Percentiles rank a stretch among this genome's conserved stretches.
Evolutionary conservation across 2,888 invertebrate species (phyloP).

Genomic region (Actias luna): DNA sequence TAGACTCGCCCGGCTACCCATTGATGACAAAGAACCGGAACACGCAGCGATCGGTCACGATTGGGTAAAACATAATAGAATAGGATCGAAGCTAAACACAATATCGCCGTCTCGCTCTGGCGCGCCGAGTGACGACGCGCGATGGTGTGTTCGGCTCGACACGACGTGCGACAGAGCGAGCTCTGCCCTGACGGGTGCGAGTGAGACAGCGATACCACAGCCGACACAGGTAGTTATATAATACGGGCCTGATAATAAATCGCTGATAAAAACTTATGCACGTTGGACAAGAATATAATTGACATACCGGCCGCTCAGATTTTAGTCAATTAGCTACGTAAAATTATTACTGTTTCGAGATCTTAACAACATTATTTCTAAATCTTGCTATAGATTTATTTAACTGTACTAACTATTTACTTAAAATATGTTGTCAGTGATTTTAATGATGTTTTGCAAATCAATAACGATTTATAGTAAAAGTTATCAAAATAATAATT

Average conservation of each 20-base stretch:
- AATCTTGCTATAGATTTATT: neutral
- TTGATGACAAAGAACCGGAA: constrained; percentile 88
- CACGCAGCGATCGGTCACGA: constrained; percentile 82
- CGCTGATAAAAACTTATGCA: constrained; percentile 75
- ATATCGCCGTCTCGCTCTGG: constrained; percentile 55
- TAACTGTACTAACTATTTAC: neutral
- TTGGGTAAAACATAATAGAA: constrained; percentile 81
- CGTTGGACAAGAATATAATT: constrained; percentile 30
- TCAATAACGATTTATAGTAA: neutral
- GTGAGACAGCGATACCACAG: constrained; percentile 46
- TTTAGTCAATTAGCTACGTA: neutral
- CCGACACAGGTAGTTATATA: constrained; percentile 70
- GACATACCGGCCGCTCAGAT: neutral
- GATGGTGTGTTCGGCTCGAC: constrained; percentile 20
- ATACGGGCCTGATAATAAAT: constrained; percentile 74
- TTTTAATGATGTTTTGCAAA: neutral
- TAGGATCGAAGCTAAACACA: constrained; percentile 79
- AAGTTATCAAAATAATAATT: no score
- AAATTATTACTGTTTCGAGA: neutral
- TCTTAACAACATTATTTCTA: neutral
- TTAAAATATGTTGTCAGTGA: neutral
- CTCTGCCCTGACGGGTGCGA: constrained; percentile 45
- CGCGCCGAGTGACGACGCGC: constrained; percentile 23
- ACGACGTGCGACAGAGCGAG: constrained; percentile 21
- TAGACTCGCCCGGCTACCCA: constrained; percentile 85